Evolutionary conservation across 2,888 invertebrate genomes (phyloP).

Genomic region (Cotesia congregata): DNA sequence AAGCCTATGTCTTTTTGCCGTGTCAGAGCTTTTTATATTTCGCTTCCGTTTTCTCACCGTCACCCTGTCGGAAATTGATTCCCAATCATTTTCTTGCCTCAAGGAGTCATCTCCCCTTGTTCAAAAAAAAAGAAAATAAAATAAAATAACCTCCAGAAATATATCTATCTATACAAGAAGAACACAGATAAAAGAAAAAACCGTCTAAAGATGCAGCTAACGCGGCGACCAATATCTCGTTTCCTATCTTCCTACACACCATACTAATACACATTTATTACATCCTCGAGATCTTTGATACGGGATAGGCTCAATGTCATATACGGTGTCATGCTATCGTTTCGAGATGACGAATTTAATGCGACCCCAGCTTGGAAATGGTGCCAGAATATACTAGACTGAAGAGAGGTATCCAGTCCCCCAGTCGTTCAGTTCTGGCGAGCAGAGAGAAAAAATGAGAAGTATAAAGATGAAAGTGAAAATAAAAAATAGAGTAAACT

Average conservation of each 20-base stretch:
- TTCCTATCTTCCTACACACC: slow-evolving; percentile 33
- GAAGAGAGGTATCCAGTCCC: neutral
- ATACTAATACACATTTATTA: slow-evolving; percentile 24
- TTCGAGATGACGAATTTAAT: slow-evolving; percentile 17
- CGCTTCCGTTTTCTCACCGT: slow-evolving; percentile 26
- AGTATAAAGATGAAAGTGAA: neutral
- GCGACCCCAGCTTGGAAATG: neutral
- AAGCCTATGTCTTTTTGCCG: slow-evolving; percentile 29
- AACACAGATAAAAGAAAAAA: slow-evolving; percentile 1
- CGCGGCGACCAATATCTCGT: slow-evolving; percentile 28
- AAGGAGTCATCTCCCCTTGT: neutral
- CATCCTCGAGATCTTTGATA: slow-evolving; percentile 35
- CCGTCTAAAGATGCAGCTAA: slow-evolving; percentile 13
- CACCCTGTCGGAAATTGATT: slow-evolving; percentile 43
- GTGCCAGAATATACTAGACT: neutral
- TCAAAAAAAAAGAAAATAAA: neutral
- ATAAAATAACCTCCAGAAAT: neutral
- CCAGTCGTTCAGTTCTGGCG: neutral
- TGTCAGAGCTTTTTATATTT: slow-evolving; percentile 18
- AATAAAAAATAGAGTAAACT: neutral
- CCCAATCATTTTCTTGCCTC: slow-evolving; percentile 37
- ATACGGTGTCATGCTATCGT: slow-evolving; percentile 14
- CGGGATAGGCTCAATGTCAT: slow-evolving; percentile 21
- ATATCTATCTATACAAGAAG: slow-evolving; percentile 7
- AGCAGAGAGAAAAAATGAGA: neutral